Conservation (phyloP, 2,888 invertebrate species). For the Neoitamus cyanurus region DNA sequence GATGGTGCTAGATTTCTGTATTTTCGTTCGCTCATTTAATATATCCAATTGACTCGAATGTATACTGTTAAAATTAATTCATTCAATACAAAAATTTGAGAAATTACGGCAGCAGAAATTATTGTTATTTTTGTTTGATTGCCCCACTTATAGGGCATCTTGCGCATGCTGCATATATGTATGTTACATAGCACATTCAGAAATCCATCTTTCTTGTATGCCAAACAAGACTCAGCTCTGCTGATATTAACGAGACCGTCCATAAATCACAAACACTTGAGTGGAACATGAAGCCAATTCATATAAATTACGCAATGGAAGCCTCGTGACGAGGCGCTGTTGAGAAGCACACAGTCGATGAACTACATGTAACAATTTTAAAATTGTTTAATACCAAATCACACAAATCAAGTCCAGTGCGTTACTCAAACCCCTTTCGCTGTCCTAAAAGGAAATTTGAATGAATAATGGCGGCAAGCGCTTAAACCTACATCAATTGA, state of each 20-base stretch:
- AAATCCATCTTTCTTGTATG: background rate
- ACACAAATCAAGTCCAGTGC: background rate
- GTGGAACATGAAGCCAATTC: background rate
- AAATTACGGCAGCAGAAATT: no score
- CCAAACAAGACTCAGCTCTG: background rate
- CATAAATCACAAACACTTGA: background rate
- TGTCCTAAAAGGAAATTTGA: slow-evolving; percentile 9
- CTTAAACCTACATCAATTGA: slow-evolving; percentile 38
- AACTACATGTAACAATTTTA: background rate
- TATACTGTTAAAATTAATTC: no score
- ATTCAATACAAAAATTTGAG: no score
- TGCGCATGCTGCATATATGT: background rate
- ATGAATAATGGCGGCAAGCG: slow-evolving; percentile 28
- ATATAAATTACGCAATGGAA: background rate
- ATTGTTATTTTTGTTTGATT: no score
- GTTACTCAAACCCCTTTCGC: slow-evolving; percentile 24
- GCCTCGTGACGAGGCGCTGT: background rate
- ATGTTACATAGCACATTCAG: no score
- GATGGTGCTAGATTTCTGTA: no score
- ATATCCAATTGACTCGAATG: no score
- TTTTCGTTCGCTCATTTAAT: no score
- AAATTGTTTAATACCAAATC: slow-evolving; percentile 5
- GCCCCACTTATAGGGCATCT: no score
- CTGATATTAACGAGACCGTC: background rate
- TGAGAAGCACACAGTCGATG: background rate